phyloP scores from a whole-genome alignment of 2,797 vertebrate species.

The Anas bernieri region DNA sequence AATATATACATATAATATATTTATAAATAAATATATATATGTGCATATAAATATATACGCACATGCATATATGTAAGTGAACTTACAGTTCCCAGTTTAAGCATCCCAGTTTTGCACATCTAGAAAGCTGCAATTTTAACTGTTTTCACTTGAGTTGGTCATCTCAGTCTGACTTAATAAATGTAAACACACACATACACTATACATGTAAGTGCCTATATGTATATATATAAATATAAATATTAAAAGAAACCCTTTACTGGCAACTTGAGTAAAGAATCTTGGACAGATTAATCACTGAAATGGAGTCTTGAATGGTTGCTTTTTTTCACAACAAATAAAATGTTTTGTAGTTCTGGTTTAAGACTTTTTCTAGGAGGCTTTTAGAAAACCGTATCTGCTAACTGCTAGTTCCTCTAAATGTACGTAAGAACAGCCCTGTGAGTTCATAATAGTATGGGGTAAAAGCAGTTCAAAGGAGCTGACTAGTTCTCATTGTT shows the following conservation, averaged over 20 bases:
- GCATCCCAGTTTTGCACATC: not conserved
- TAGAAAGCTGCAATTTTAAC: not conserved
- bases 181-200: not conserved
- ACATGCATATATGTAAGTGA: not conserved
- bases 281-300: not conserved
- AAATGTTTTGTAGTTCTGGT: not conserved
- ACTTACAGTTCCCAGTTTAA: not conserved
- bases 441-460: conserved; percentile 33
- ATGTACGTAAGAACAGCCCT: not conserved
- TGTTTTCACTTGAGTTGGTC: not conserved
- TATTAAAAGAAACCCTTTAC: not conserved
- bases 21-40: not conserved
- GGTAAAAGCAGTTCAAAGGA: conserved; percentile 38
- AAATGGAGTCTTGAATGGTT: not conserved
- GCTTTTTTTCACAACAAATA: not conserved
- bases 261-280: not conserved
- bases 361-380: not conserved
- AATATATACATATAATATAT: no score
- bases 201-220: not conserved
- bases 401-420: not conserved
- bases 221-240: not conserved
- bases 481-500: conserved; percentile 8
- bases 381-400: not conserved
- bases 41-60: not conserved
- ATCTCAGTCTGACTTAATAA: not conserved